These are phyloP conservation scores for Brachyrhaphis roseni DNA, from an alignment of 2,797 vertebrate genomes.

Conservation along the genomic window DNA sequence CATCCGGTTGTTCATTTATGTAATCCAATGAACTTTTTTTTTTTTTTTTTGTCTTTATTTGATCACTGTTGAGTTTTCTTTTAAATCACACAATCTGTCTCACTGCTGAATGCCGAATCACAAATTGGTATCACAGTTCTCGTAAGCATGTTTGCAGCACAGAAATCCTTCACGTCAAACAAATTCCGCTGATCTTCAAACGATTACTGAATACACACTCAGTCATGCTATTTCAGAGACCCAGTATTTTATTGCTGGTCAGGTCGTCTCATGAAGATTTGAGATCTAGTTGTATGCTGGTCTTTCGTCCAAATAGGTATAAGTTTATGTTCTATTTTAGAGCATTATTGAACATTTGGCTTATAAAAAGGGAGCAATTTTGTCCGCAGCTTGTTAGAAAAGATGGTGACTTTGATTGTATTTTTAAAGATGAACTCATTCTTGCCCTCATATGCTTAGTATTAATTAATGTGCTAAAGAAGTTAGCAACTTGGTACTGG, in stretches of 20 bases:
- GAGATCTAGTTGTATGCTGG: not conserved
- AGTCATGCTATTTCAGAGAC: not conserved
- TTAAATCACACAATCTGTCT: constrained; percentile 22
- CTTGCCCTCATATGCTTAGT: not conserved
- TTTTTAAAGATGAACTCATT: not conserved
- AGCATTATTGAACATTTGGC: not conserved
- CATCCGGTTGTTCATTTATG: not conserved
- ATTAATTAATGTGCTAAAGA: constrained; percentile 11
- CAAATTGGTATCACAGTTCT: constrained; percentile 9
- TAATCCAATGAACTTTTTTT: constrained; percentile 3
- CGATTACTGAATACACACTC: not conserved
- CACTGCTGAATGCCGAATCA: not conserved
- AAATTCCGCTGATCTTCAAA: not conserved
- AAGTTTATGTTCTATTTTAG: not conserved
- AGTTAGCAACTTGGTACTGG: not conserved
- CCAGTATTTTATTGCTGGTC: not conserved
- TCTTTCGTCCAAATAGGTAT: not conserved
- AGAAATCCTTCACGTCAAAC: constrained; percentile 20
- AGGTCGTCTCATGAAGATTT: not conserved
- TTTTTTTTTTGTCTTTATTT: constrained; percentile 3
- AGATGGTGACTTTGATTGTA: not conserved
- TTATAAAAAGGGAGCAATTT: constrained; percentile 4
- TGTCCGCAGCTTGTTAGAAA: not conserved
- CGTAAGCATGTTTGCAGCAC: constrained; percentile 23
- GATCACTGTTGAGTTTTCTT: constrained; percentile 8